Base-by-base conservation (phyloP, 2,113 vertebrate genomes). In the Patagioenas fasciata region DNA sequence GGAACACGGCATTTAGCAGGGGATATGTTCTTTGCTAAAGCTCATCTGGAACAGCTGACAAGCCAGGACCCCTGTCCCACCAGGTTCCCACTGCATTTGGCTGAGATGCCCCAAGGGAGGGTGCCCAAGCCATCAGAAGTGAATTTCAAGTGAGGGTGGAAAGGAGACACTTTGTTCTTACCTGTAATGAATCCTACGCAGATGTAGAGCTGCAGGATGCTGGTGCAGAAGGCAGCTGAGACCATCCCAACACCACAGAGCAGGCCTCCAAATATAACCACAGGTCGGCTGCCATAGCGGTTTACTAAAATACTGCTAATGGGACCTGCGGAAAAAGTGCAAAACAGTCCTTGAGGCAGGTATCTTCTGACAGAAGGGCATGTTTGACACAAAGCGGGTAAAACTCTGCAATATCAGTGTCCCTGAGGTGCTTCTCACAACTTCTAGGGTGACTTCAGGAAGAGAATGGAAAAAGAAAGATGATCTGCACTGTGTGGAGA, bases 131-230 rank as follows among this genome's bases (percentile, higher is more conserved):
- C 47, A 15, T 2, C 62, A 42, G 57, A 54, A 72, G 29, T 24
- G 34, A 72, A 44, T 25, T 48, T 11, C 34, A 25, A 10, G 21
- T 0, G 3, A 0, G 2, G 5, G 32, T 23, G 36, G 26, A 40
- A 57, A 42, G 74, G 85, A 80, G 26, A 15, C 11, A 7, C 21
- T 70, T 40, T 48, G 40, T 2, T 25, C 94, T 96, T 98, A 99
- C 98, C 98, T 98, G 98, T 98, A 89, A 99, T 95, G 92, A 98
- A 81, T 77, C 98, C 98, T 58, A 98, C 96, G 15, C 97, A 98
- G 69, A 99, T 87, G 95, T 98, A 98, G 67, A 99, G 96, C 95
- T 98, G 98, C 82, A 98, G 64, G 83, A 99, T 98, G 96, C 98
- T 98, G 85, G 88, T 98, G 97, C 96, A 98, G 95, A 98, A 98